These are phyloP conservation scores for Ataeniobius toweri DNA, from an alignment of 2,797 vertebrate genomes.

Conservation along the genomic window DNA sequence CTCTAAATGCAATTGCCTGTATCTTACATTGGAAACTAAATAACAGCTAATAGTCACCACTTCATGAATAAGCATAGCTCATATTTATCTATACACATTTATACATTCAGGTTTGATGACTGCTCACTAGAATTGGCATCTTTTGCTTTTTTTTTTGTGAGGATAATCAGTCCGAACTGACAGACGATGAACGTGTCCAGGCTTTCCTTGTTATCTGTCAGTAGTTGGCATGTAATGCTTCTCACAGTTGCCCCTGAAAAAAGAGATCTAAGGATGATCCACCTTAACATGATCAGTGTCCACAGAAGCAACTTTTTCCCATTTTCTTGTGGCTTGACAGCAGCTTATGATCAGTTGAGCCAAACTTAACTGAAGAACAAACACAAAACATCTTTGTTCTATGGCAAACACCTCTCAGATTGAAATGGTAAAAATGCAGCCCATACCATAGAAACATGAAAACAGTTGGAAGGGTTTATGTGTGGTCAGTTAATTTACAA, in stretches of 20 bases:
- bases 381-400: constrained; percentile 21
- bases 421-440: constrained; percentile 50
- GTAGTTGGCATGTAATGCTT: constrained; percentile 52
- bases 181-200: constrained; percentile 60
- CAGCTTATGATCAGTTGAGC: constrained; percentile 78
- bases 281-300: constrained; percentile 48
- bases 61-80: constrained; percentile 81
- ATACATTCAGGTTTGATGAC: constrained; percentile 79
- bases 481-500: constrained; percentile 60
- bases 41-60: constrained; percentile 80
- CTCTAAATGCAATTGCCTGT: constrained; percentile 67
- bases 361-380: constrained; percentile 59
- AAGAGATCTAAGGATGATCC: constrained; percentile 52
- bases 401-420: constrained; percentile 51
- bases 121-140: constrained; percentile 75
- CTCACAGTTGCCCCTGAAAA: constrained; percentile 41
- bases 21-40: constrained; percentile 78
- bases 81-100: constrained; percentile 84
- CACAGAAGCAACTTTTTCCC: constrained; percentile 61
- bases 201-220: constrained; percentile 58
- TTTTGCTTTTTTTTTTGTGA: constrained; percentile 30
- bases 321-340: constrained; percentile 73
- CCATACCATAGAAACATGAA: constrained; percentile 50
- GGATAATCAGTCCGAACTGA: constrained; percentile 53
- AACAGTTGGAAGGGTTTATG: constrained; percentile 53